Percentiles rank a stretch among this genome's conserved stretches.
Evolutionary conservation across 2,888 invertebrate species (phyloP).

Genomic region (Meteorus cinctellus): DNA sequence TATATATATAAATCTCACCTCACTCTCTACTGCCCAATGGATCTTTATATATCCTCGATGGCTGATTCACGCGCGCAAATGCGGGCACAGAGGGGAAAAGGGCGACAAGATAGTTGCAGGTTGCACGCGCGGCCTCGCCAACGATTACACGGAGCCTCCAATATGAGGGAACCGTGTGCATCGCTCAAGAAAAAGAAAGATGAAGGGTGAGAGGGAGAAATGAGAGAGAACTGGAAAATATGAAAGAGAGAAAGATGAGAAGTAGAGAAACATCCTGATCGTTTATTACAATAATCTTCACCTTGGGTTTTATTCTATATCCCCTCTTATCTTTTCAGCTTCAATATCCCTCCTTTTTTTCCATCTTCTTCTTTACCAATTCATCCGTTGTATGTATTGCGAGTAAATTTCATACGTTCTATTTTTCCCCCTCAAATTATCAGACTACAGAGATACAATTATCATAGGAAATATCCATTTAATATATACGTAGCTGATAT

Average conservation of each 20-base stretch:
- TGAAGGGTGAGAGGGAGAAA: neutral
- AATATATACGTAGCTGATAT: neutral
- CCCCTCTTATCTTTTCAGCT: neutral
- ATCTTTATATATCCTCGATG: slow-evolving; percentile 25
- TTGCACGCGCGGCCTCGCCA: slow-evolving; percentile 39
- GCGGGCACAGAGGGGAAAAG: slow-evolving; percentile 7
- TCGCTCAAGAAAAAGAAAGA: slow-evolving; percentile 11
- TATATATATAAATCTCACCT: slow-evolving; percentile 33
- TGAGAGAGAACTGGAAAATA: too few relatives aligned
- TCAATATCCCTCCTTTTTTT: neutral
- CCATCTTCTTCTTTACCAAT: neutral
- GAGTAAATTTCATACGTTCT: too few relatives aligned
- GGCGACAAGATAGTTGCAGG: slow-evolving; percentile 42
- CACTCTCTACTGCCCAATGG: slow-evolving; percentile 41
- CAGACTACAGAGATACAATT: neutral
- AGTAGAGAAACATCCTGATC: slow-evolving; percentile 24
- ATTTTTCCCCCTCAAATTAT: neutral
- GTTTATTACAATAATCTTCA: slow-evolving; percentile 29
- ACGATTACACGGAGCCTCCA: slow-evolving; percentile 39
- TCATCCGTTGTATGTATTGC: neutral
- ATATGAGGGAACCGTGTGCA: slow-evolving; percentile 18
- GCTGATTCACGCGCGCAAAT: slow-evolving; percentile 30
- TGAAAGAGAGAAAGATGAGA: neutral
- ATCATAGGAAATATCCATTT: neutral
- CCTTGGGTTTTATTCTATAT: slow-evolving; percentile 8